Conservation (phyloP, 2,797 vertebrate species). For the Loris lydekkerianus region DNA sequence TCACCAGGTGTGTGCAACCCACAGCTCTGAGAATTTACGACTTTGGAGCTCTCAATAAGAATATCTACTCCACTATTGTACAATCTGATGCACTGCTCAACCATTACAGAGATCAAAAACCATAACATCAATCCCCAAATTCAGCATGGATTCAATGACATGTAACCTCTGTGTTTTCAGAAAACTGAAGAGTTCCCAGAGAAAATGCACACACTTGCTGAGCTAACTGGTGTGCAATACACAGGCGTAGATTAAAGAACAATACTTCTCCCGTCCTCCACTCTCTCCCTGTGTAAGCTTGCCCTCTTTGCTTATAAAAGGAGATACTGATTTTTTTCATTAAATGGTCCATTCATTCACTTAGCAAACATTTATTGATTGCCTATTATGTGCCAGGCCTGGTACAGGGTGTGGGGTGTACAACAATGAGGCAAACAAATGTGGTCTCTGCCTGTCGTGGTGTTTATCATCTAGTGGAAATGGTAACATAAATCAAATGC, state of each 20-base stretch:
- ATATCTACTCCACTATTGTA: constrained; percentile 11
- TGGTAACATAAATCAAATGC: background rate
- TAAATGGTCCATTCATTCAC: background rate
- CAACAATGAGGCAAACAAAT: background rate
- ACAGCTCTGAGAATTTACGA: constrained; percentile 8
- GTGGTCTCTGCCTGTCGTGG: accelerated
- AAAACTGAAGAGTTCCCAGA: constrained; percentile 2
- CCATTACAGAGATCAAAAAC: constrained; percentile 45
- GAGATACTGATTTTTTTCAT: background rate
- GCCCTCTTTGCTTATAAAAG: background rate
- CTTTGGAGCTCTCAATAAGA: constrained; percentile 34
- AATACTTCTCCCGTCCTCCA: background rate
- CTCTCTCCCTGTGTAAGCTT: background rate
- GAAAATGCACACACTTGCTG: accelerated
- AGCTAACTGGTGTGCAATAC: background rate
- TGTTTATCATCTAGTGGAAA: background rate
- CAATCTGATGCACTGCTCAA: background rate
- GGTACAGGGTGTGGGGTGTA: background rate
- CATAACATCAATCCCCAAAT: constrained; percentile 10
- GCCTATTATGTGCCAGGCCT: background rate
- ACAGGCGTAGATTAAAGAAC: constrained; percentile 34
- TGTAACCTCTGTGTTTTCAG: constrained; percentile 60
- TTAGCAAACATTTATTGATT: constrained; percentile 25
- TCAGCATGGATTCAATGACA: background rate
- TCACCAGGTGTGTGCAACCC: background rate